Base-by-base conservation (phyloP, 2,797 vertebrate genomes). In the Tympanoctomys barrerae region DNA sequence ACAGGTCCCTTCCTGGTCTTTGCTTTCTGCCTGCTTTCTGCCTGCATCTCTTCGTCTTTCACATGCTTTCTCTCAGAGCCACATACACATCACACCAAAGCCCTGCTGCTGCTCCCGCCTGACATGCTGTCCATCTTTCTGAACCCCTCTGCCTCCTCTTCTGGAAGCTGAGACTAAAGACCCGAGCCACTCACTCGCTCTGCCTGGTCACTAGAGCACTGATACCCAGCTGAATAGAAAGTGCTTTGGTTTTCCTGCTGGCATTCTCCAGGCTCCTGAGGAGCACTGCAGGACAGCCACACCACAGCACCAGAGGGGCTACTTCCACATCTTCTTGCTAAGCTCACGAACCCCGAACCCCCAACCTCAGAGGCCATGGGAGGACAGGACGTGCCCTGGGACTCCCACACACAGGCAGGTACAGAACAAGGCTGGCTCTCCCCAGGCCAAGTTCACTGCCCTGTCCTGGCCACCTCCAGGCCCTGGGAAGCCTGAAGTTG, bases 1-100 rank as follows among this genome's bases (percentile, higher is more conserved):
- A 66, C 2, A 2, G 10, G 80, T 75, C 68, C 59, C 82, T 42
- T 22, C 16, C 66, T 36, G 33, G 80, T 42, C 39, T 36, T 24
- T 33, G 49, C 18, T 52, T 2, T 39, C 10, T 18, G 0, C 42
- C 42, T 33, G 49, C 18, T 52, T 2, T 39, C 10, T 18, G 0
- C 42, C 42, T 12, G 5, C 24, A 7, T 16, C 26, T 4, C 46
- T 24, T 49, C 4, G 16, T 64, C 39, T 13, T 21, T 87, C 79
- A 83, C 7, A 22, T 8, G 8, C n/a, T 54, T 77, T 52, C 70
- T 77, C 87, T 80, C 36, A 18, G 54, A 91, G 84, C 81, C 2
- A 28, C 0, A 71, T 0, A 1, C n/a, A 52, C 52, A 89, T 59
- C 2, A 3, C 61, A 36, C 0, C 49, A 12, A 57, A 39, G 18